Conservation (phyloP, 1,140 invertebrate species). For the Achroia grisella region DNA sequence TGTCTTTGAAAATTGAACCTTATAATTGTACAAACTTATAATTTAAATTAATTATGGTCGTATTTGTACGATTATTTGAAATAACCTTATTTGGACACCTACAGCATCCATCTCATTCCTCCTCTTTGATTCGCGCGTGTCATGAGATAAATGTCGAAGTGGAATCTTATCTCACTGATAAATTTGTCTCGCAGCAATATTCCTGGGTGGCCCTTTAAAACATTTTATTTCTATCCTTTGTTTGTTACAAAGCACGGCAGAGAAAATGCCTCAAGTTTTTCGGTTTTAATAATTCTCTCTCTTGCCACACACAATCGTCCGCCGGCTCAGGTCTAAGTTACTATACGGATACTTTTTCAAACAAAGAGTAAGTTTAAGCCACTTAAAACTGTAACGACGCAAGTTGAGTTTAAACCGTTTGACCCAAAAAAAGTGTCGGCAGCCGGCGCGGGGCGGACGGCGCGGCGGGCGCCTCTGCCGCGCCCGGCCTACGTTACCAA, state of each 20-base stretch:
- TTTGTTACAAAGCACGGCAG: neutral
- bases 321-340: neutral
- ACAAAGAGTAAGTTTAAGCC: constrained; percentile 34
- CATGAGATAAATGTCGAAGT: too few species aligned
- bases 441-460: neutral
- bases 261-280: constrained; percentile 1
- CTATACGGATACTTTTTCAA: constrained; percentile 18
- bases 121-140: too few species aligned
- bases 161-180: too few species aligned
- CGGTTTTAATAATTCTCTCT: constrained; percentile 1
- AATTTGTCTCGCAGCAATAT: too few species aligned
- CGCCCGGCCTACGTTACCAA: too few species aligned
- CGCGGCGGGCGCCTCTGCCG: neutral
- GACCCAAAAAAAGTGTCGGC: constrained; percentile 23
- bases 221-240: neutral
- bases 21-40: too few species aligned
- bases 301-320: neutral
- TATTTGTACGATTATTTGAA: too few species aligned
- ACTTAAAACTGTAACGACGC: constrained; percentile 38
- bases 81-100: too few species aligned
- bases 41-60: too few species aligned
- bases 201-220: neutral
- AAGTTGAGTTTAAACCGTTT: constrained; percentile 37
- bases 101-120: too few species aligned
- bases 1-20: too few species aligned